Evolutionary conservation across 30 jellyfish, hydroid and myxozoan genomes (phyloP).

Genomic region (Euphysa ruthae): DNA sequence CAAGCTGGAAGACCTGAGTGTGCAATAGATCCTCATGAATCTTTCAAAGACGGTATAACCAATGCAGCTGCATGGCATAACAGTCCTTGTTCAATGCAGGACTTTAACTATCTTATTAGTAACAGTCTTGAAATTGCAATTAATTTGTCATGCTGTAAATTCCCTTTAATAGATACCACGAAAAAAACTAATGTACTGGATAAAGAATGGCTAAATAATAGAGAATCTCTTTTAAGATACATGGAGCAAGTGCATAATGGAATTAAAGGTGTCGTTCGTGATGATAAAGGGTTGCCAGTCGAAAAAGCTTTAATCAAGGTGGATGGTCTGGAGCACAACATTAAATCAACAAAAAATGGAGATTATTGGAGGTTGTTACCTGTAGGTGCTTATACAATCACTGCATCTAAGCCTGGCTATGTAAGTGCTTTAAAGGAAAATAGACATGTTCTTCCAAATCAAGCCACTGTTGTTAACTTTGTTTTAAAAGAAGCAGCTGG

Average conservation of each 20-base stretch:
- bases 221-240: slow-evolving; percentile 62
- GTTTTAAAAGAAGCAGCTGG: slow-evolving; percentile 15
- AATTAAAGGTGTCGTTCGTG: slow-evolving; percentile 65
- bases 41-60: slow-evolving; percentile 77
- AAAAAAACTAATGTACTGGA: slow-evolving; percentile 8
- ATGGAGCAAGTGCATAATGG: slow-evolving; percentile 93
- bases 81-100: slow-evolving; percentile 99
- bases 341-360: slow-evolving; percentile 63
- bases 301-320: slow-evolving; percentile 57
- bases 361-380: slow-evolving; percentile 91
- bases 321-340: slow-evolving; percentile 57
- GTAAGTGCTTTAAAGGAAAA: slow-evolving; percentile 5
- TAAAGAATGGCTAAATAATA: slow-evolving; percentile 75
- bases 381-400: slow-evolving; percentile 76
- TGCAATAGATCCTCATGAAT: slow-evolving; percentile 52
- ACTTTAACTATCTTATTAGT: slow-evolving; percentile 78
- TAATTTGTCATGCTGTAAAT: slow-evolving; percentile 92
- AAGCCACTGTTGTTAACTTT: slow-evolving; percentile 48
- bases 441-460: slow-evolving; percentile 33
- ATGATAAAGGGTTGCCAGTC: slow-evolving; percentile 42
- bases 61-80: slow-evolving; percentile 99
- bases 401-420: slow-evolving; percentile 51
- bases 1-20: slow-evolving; percentile 85
- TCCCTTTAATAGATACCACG: slow-evolving; percentile 52
- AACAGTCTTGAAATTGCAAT: slow-evolving; percentile 94